phyloP scores from a whole-genome alignment of 2,797 vertebrate genomes.

The Periparus ater region DNA sequence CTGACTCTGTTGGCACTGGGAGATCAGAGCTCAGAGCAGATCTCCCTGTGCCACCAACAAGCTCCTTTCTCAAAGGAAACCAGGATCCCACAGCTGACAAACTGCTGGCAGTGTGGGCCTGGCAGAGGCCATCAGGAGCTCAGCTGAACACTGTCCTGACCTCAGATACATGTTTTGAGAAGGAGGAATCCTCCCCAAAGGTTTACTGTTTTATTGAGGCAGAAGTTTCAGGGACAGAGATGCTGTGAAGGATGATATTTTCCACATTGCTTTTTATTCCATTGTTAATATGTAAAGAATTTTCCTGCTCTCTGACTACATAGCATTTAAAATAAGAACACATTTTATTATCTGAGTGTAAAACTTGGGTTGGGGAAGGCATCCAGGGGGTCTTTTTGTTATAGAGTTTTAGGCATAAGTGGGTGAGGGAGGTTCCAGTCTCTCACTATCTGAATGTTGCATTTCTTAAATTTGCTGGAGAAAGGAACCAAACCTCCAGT shows the following conservation, averaged over 20 bases:
- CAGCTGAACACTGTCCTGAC: neutral
- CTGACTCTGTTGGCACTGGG: neutral
- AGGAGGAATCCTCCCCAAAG: neutral
- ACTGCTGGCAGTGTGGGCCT: rapidly evolving
- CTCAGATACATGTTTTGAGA: rapidly evolving
- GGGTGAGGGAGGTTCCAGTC: neutral
- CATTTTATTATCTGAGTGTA: neutral
- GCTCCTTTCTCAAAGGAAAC: neutral
- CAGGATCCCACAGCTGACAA: neutral
- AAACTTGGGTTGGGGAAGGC: neutral
- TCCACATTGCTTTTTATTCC: neutral
- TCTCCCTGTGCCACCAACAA: neutral
- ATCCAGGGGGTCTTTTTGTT: neutral
- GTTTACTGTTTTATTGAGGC: neutral
- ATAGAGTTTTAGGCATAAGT: neutral
- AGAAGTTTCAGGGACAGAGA: neutral
- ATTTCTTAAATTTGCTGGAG: neutral
- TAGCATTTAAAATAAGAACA: neutral
- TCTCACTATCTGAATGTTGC: neutral
- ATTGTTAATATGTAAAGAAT: neutral
- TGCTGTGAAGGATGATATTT: neutral
- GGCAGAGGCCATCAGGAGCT: neutral
- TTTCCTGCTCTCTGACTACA: neutral
- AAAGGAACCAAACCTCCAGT: neutral
- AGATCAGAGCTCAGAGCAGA: neutral